These are phyloP conservation scores for Temnothorax unifasciatus DNA, from an alignment of 2,888 invertebrate species.

Conservation along the genomic window DNA sequence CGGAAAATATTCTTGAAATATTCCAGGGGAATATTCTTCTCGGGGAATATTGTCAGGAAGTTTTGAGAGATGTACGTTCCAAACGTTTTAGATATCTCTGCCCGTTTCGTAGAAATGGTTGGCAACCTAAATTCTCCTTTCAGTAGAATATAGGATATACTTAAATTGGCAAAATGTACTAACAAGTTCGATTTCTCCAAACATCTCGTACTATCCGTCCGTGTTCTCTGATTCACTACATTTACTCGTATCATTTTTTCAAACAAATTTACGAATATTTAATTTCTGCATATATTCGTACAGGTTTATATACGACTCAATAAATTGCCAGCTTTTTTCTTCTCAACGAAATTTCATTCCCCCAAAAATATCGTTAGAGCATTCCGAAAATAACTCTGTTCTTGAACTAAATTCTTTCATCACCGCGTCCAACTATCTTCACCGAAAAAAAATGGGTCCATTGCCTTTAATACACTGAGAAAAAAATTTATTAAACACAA, in stretches of 20 bases:
- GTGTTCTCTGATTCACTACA: background rate
- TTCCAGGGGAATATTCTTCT: conserved; percentile 32
- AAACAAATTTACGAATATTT: background rate
- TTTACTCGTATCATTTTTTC: background rate
- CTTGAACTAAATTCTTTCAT: conserved; percentile 34
- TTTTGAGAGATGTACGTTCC: conserved; percentile 27
- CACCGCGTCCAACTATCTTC: conserved; percentile 19
- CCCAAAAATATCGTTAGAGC: too few relatives aligned
- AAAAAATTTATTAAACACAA: too few relatives aligned
- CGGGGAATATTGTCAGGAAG: conserved; percentile 29
- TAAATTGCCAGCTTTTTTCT: background rate
- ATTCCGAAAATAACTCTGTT: background rate
- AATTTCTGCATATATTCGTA: background rate
- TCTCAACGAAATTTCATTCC: background rate
- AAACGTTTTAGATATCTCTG: conserved; percentile 40
- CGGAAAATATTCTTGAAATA: conserved; percentile 28
- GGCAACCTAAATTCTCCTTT: conserved; percentile 26
- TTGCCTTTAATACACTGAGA: conserved; percentile 64
- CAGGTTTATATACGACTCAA: background rate
- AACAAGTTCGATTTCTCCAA: conserved; percentile 25
- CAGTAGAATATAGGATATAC: conserved; percentile 36
- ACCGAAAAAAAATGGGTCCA: background rate
- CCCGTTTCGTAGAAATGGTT: background rate
- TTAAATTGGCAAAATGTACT: conserved; percentile 38
- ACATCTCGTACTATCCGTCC: background rate